Conservation (phyloP, 2,113 vertebrate species). For the Anolis carolinensis region DNA sequence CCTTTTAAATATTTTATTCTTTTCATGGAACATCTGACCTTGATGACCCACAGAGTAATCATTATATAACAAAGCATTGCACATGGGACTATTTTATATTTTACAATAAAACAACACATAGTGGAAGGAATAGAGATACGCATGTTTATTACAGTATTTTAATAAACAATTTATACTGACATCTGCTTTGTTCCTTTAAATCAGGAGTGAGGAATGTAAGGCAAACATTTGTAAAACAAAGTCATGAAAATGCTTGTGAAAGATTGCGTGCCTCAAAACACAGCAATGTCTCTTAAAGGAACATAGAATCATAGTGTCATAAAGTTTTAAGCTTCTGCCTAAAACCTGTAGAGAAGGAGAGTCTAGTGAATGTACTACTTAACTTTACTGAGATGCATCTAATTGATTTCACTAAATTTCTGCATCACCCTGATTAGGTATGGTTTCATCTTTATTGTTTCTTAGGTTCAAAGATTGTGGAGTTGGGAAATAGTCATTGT, state of each 20-base stretch:
- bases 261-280: background rate
- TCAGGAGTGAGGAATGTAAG: no score
- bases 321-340: no score
- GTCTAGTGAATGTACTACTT: background rate
- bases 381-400: background rate
- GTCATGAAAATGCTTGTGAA: background rate
- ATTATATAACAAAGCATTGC: no score
- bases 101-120: background rate
- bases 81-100: no score
- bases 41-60: no score
- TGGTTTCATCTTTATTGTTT: background rate
- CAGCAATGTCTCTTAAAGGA: background rate
- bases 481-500: background rate
- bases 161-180: background rate
- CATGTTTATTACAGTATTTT: background rate
- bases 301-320: no score
- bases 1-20: background rate
- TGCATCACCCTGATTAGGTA: background rate
- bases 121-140: background rate
- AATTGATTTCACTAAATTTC: background rate
- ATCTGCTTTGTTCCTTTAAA: background rate
- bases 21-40: background rate
- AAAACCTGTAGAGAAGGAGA: no score
- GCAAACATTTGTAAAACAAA: background rate
- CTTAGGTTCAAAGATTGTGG: background rate